phyloP scores from a whole-genome alignment of 2,113 vertebrate species.

The Rhodinocichla rosea region DNA sequence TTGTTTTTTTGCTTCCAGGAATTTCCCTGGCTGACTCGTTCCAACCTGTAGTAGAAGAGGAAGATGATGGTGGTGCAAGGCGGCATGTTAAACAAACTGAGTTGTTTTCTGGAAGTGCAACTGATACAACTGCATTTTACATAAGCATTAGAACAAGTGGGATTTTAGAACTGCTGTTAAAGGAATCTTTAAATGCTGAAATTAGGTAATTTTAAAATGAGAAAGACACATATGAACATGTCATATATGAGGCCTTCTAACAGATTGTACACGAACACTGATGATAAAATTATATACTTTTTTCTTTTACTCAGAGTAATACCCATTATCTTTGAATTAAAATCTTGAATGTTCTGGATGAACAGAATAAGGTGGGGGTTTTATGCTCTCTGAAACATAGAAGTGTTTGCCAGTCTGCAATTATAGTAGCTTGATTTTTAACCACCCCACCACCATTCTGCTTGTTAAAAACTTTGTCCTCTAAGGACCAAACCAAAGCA shows the following conservation, averaged over 20 bases:
- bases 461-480: background rate
- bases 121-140: background rate
- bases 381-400: background rate
- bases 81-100: background rate
- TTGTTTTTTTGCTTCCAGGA: slow-evolving; percentile 78
- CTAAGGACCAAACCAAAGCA: background rate
- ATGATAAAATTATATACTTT: background rate
- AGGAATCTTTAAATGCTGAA: background rate
- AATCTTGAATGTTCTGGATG: background rate
- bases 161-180: background rate
- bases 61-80: background rate
- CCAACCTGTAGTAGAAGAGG: slow-evolving; percentile 80
- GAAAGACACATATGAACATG: background rate
- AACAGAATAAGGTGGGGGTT: background rate
- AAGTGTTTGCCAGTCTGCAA: background rate
- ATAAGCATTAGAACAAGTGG: background rate
- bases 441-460: background rate
- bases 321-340: background rate
- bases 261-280: background rate
- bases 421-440: background rate
- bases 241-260: background rate
- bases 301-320: background rate
- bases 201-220: background rate
- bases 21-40: slow-evolving; percentile 94
- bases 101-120: background rate